A percentile compares a stretch with the other conserved stretches of the same genome.
Conservation (phyloP, 2,888 invertebrate genomes). For the Watsonalla cultraria region DNA sequence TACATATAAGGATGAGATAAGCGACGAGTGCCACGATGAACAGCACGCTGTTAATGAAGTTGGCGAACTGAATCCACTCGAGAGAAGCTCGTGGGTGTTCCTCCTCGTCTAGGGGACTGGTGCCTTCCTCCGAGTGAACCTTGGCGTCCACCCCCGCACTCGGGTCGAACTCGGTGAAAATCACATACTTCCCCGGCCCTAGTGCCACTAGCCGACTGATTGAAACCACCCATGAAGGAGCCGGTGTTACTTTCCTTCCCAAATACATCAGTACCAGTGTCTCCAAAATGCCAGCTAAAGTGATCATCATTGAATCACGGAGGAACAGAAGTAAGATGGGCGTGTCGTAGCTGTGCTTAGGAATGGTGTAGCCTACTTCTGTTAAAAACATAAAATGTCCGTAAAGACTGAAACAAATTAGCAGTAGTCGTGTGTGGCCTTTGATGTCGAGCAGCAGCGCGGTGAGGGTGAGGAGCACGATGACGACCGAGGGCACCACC, state of each 20-base stretch:
- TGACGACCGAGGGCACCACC: conserved; percentile 75
- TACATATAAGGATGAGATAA: conserved; percentile 50
- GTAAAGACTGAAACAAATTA: conserved; percentile 79
- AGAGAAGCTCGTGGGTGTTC: conserved; percentile 22
- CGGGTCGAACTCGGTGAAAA: conserved; percentile 68
- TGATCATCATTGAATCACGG: conserved; percentile 65
- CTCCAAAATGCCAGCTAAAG: conserved; percentile 49
- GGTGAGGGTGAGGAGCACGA: conserved; percentile 77
- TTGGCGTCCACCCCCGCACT: conserved; percentile 37
- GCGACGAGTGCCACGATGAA: conserved; percentile 48
- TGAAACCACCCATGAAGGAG: conserved; percentile 52
- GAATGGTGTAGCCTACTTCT: conserved; percentile 79
- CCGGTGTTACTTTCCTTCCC: conserved; percentile 39
- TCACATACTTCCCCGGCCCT: conserved; percentile 60
- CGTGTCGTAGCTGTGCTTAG: conserved; percentile 77
- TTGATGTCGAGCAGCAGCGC: conserved; percentile 78
- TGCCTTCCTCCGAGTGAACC: conserved; percentile 36
- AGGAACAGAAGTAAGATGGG: conserved; percentile 75
- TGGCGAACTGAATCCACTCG: conserved; percentile 67
- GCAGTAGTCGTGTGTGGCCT: conserved; percentile 73
- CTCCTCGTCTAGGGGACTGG: conserved; percentile 21
- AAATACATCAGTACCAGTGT: conserved; percentile 58
- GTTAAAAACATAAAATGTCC: conserved; percentile 80
- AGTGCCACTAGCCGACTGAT: conserved; percentile 44
- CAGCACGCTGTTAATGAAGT: conserved; percentile 53